A percentile compares a stretch with the other conserved stretches of the same genome.
phyloP scores from a whole-genome alignment of 2,888 invertebrate genomes.

The Agonopterix subpropinquella region DNA sequence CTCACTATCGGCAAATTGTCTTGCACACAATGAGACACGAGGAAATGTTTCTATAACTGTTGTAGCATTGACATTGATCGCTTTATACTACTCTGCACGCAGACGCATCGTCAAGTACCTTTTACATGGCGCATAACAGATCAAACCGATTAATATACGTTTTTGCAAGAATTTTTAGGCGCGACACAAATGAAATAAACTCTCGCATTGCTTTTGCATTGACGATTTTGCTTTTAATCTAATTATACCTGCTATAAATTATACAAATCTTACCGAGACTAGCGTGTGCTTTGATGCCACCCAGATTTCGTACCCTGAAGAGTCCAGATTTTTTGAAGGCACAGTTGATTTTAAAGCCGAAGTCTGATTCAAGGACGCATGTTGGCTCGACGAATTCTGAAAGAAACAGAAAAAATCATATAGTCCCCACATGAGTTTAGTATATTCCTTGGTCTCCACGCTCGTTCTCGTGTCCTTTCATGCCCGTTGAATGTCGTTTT shows the following conservation, averaged over 20 bases:
- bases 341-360: slow-evolving; percentile 93
- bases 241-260: too few species aligned
- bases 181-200: too few species aligned
- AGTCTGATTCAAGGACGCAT: slow-evolving; percentile 92
- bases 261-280: slow-evolving; percentile 84
- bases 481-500: not conserved
- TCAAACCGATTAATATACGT: too few species aligned
- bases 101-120: too few species aligned
- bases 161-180: too few species aligned
- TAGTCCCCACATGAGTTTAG: not conserved
- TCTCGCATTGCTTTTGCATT: too few species aligned
- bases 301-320: slow-evolving; percentile 92
- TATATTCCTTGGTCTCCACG: not conserved
- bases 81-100: too few species aligned
- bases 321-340: slow-evolving; percentile 94
- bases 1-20: not conserved
- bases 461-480: too few species aligned
- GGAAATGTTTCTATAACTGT: not conserved
- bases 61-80: too few species aligned
- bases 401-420: slow-evolving; percentile 21
- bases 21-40: not conserved
- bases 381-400: slow-evolving; percentile 82
- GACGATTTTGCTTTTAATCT: too few species aligned
- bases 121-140: too few species aligned
- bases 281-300: slow-evolving; percentile 92